These are phyloP conservation scores for Diarsia rubi DNA, from an alignment of 2,888 invertebrate genomes.

Conservation along the genomic window DNA sequence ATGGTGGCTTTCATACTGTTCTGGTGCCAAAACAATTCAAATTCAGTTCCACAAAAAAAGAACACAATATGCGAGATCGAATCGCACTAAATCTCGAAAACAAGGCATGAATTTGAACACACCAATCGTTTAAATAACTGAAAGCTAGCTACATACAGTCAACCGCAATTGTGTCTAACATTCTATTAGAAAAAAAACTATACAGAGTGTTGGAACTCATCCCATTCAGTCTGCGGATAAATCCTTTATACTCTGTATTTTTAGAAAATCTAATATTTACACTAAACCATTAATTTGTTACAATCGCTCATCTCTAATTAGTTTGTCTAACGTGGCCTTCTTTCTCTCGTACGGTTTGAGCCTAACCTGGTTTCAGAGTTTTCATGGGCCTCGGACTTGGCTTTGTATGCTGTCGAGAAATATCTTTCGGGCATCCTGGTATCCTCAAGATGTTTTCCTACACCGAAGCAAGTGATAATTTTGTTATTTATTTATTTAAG, in stretches of 20 bases:
- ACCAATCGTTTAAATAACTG: slow-evolving; percentile 5
- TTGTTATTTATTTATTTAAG: no score
- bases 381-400: no score
- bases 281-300: background rate
- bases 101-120: background rate
- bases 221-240: no score
- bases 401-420: no score
- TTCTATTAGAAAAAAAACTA: background rate
- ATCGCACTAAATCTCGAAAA: slow-evolving; percentile 24
- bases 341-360: no score
- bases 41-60: slow-evolving; percentile 32
- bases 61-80: background rate
- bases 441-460: no score
- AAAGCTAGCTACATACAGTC: background rate
- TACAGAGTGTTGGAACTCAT: no score
- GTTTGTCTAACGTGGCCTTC: background rate
- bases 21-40: slow-evolving; percentile 53
- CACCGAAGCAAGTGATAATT: no score
- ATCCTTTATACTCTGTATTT: no score
- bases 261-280: background rate
- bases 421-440: no score
- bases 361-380: no score
- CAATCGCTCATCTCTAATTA: background rate
- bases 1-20: slow-evolving; percentile 26
- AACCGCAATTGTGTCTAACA: background rate